A percentile compares a stretch with the other conserved stretches of the same genome.
These are phyloP conservation scores for Amiota communis DNA, from an alignment of 2,888 invertebrate genomes.

Conservation along the genomic window DNA sequence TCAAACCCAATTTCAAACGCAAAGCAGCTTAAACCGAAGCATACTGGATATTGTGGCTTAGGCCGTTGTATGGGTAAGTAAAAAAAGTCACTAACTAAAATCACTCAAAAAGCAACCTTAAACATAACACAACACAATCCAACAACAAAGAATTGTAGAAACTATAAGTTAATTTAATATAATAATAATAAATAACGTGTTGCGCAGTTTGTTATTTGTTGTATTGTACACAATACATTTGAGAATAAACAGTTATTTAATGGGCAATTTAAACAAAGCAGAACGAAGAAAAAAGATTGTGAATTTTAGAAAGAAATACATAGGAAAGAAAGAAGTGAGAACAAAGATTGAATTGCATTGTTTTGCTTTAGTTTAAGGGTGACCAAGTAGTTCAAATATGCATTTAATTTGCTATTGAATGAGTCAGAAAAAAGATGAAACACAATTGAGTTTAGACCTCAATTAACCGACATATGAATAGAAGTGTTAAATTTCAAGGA, in stretches of 20 bases:
- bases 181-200: not conserved
- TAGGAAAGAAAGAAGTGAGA: too few relatives aligned
- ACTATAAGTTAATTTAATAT: not conserved
- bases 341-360: too few relatives aligned
- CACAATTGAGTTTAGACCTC: too few relatives aligned
- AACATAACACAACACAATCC: too few relatives aligned
- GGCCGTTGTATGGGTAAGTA: constrained; percentile 76
- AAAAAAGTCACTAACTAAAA: constrained; percentile 80
- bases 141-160: constrained; percentile 77
- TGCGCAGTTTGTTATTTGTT: constrained; percentile 5
- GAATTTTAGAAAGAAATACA: too few relatives aligned
- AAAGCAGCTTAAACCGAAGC: constrained; percentile 44
- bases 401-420: too few relatives aligned
- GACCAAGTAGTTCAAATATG: too few relatives aligned
- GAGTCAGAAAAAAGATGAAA: too few relatives aligned
- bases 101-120: too few relatives aligned
- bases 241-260: not conserved
- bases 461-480: too few relatives aligned
- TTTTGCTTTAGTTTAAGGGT: too few relatives aligned
- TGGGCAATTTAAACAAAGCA: constrained; percentile 9
- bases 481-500: too few relatives aligned
- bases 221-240: not conserved
- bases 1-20: constrained; percentile 30
- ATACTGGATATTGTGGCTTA: constrained; percentile 72
- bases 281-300: not conserved